These are phyloP conservation scores for Zele albiditarsus DNA, from an alignment of 2,888 invertebrate genomes.

Conservation along the genomic window DNA sequence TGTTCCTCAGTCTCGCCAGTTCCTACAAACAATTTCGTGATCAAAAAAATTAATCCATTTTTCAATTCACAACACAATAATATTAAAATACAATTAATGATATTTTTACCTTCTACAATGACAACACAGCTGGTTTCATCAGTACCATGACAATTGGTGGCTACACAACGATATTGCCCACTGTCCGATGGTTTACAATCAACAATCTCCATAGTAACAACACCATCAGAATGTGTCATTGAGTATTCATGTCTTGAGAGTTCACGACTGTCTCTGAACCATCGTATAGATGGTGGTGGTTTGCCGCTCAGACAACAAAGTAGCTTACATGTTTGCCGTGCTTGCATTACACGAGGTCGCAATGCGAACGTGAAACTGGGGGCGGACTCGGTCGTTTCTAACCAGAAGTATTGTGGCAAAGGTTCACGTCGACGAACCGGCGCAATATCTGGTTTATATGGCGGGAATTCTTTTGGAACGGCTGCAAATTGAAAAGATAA, in stretches of 20 bases:
- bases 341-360: conserved; percentile 98
- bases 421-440: conserved; percentile 87
- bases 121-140: conserved; percentile 97
- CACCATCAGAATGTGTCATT: conserved; percentile 94
- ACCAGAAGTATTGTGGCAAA: conserved; percentile 90
- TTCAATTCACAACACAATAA: background rate
- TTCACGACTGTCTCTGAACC: conserved; percentile 94
- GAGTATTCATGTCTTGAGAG: conserved; percentile 92
- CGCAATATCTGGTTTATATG: conserved; percentile 80
- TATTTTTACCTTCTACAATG: conserved; percentile 89
- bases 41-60: conserved; percentile 3
- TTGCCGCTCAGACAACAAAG: conserved; percentile 96
- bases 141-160: conserved; percentile 93
- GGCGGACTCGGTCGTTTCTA: conserved; percentile 93
- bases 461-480: conserved; percentile 82
- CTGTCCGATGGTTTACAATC: conserved; percentile 96
- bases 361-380: conserved; percentile 99
- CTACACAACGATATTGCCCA: conserved; percentile 95
- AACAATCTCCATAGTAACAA: conserved; percentile 96
- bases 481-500: conserved; percentile 73
- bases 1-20: conserved; percentile 87
- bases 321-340: conserved; percentile 96
- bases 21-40: conserved; percentile 74
- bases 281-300: conserved; percentile 94
- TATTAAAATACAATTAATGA: background rate